These are phyloP conservation scores for Potamarius usumacintae DNA, from an alignment of 2,113 vertebrate species.

Conservation along the genomic window DNA sequence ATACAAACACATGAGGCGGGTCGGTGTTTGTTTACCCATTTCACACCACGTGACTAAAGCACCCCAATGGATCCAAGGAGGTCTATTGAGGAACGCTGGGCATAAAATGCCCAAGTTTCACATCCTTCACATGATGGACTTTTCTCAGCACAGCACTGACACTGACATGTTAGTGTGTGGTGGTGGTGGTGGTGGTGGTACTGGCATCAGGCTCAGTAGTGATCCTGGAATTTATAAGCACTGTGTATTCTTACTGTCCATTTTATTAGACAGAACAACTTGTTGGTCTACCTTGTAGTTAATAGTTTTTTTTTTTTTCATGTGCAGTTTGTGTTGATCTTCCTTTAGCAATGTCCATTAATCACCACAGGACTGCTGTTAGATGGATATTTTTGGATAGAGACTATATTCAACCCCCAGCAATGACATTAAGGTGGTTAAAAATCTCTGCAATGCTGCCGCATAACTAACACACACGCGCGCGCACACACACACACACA, in stretches of 20 bases:
- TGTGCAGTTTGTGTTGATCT: neutral
- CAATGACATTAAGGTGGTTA: neutral
- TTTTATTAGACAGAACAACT: neutral
- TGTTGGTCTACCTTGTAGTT: neutral
- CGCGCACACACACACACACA: neutral
- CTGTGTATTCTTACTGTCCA: neutral
- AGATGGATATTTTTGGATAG: neutral
- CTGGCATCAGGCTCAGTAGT: neutral
- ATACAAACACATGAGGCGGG: too few relatives aligned
- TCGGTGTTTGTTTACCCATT: too few relatives aligned
- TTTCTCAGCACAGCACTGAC: neutral
- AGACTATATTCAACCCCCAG: neutral
- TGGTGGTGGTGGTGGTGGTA: neutral
- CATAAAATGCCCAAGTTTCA: neutral
- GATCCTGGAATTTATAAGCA: neutral
- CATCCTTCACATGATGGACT: neutral
- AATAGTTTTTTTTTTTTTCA: neutral
- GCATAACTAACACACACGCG: neutral
- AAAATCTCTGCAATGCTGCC: neutral
- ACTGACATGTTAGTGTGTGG: neutral
- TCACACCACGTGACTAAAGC: too few relatives aligned
- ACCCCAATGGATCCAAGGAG: too few relatives aligned
- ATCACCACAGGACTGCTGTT: neutral
- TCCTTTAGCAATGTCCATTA: neutral
- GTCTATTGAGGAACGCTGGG: neutral